Conservation (phyloP, 2,113 vertebrate species). For the Anolis sagrei region DNA sequence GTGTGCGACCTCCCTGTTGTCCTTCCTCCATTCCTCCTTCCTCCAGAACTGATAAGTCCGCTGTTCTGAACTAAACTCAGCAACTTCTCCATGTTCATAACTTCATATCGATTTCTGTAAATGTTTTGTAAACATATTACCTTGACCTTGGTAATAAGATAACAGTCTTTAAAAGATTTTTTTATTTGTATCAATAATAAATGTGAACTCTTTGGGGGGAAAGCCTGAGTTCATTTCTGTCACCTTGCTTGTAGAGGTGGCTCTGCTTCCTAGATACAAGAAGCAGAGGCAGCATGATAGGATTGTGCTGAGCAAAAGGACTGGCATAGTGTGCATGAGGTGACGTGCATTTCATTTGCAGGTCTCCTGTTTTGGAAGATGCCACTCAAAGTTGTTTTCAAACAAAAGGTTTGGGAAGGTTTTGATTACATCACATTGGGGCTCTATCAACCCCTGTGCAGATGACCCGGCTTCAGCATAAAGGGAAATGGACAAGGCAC, state of each 20-base stretch:
- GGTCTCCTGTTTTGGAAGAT: too few relatives aligned
- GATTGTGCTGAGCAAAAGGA: background rate
- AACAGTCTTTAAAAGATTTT: conserved; percentile 85
- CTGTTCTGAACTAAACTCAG: conserved; percentile 12
- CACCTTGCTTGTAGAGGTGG: background rate
- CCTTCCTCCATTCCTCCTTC: background rate
- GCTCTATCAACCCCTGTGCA: background rate
- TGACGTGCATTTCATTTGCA: too few relatives aligned
- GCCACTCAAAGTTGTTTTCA: background rate
- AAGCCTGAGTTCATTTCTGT: background rate
- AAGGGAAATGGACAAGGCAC: background rate
- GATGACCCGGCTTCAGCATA: background rate
- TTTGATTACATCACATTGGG: too few relatives aligned
- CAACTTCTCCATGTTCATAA: conserved; percentile 60
- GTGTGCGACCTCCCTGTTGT: conserved; percentile 37
- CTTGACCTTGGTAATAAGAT: conserved; percentile 83
- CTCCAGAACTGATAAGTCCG: conserved; percentile 30
- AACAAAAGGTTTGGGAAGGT: background rate
- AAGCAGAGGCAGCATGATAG: background rate
- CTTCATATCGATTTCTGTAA: conserved; percentile 78
- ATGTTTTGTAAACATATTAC: conserved; percentile 85
- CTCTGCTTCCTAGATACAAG: background rate
- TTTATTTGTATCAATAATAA: conserved; percentile 81
- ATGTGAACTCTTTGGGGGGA: conserved; percentile 79
- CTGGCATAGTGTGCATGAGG: too few relatives aligned